Percentiles rank a stretch among this genome's conserved stretches.
These are phyloP conservation scores for Agrotis segetum DNA, from an alignment of 2,888 invertebrate species.

Conservation along the genomic window DNA sequence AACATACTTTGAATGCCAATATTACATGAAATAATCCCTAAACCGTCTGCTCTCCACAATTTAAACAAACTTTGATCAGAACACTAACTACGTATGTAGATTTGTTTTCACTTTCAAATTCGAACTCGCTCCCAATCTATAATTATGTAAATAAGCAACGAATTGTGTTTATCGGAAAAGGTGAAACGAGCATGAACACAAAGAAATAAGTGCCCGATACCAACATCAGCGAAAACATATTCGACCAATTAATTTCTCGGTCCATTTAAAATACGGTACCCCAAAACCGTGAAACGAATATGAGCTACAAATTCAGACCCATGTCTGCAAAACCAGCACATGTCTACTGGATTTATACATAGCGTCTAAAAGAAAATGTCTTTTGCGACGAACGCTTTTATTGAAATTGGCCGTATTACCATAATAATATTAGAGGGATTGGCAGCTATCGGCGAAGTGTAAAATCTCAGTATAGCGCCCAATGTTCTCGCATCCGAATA, in stretches of 20 bases:
- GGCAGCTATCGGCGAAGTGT: constrained; percentile 87
- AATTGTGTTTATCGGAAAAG: constrained; percentile 26
- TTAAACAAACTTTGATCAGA: constrained; percentile 5
- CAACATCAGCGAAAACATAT: constrained; percentile 56
- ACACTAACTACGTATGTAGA: background rate
- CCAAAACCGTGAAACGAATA: constrained; percentile 78
- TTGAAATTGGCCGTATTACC: constrained; percentile 90
- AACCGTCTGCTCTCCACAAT: too few relatives aligned
- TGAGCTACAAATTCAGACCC: constrained; percentile 85
- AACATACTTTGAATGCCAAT: too few relatives aligned
- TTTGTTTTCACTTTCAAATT: constrained; percentile 17
- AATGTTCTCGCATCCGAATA: constrained; percentile 79
- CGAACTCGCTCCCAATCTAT: constrained; percentile 28
- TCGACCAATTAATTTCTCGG: constrained; percentile 58
- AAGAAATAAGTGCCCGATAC: constrained; percentile 48
- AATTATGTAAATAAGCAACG: constrained; percentile 22
- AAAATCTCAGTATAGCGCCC: constrained; percentile 85
- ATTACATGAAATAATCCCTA: too few relatives aligned
- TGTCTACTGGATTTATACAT: constrained; percentile 85
- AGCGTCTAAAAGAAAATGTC: constrained; percentile 82
- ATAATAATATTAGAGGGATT: constrained; percentile 90
- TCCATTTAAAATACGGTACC: constrained; percentile 61
- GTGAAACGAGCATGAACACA: constrained; percentile 34
- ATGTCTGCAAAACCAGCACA: constrained; percentile 80
- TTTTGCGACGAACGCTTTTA: constrained; percentile 86